phyloP scores from a whole-genome alignment of 2,113 vertebrate species.

The Numida meleagris region DNA sequence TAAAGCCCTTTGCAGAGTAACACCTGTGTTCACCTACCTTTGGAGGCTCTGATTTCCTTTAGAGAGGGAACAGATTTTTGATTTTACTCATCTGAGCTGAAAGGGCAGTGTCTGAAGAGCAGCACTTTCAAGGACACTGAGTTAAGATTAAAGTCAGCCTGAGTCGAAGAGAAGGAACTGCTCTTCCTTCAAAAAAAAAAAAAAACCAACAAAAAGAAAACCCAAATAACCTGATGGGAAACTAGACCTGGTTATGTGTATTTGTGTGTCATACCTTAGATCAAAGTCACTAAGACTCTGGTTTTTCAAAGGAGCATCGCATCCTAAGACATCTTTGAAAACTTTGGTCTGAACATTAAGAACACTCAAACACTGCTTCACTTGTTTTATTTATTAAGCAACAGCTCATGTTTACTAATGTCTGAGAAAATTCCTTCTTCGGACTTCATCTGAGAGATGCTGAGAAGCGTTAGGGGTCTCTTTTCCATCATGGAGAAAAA shows the following conservation, averaged over 20 bases:
- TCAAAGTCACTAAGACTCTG: conserved; percentile 32
- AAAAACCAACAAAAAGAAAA: not conserved
- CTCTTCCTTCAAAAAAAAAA: not conserved
- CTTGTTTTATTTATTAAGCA: conserved; percentile 54
- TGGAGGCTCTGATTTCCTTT: not conserved
- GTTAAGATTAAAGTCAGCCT: conserved; percentile 42
- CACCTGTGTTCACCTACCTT: not conserved
- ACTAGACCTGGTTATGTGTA: conserved; percentile 7
- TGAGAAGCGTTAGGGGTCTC: not conserved
- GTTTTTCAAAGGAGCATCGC: conserved; percentile 55
- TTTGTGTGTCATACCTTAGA: conserved; percentile 31
- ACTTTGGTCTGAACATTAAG: conserved; percentile 16
- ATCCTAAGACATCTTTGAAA: conserved; percentile 23
- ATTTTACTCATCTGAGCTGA: not conserved
- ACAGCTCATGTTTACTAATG: not conserved
- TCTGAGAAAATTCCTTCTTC: not conserved
- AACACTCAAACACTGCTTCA: conserved; percentile 44
- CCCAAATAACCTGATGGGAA: not conserved
- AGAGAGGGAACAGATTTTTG: not conserved
- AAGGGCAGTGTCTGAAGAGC: conserved; percentile 4
- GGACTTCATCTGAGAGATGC: not conserved
- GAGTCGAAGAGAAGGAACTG: not conserved
- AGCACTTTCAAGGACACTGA: not conserved
- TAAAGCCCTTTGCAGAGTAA: conserved; percentile 2
- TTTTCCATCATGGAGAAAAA: not conserved